Conservation (phyloP, 2,113 vertebrate species). For the Cyanistes caeruleus region DNA sequence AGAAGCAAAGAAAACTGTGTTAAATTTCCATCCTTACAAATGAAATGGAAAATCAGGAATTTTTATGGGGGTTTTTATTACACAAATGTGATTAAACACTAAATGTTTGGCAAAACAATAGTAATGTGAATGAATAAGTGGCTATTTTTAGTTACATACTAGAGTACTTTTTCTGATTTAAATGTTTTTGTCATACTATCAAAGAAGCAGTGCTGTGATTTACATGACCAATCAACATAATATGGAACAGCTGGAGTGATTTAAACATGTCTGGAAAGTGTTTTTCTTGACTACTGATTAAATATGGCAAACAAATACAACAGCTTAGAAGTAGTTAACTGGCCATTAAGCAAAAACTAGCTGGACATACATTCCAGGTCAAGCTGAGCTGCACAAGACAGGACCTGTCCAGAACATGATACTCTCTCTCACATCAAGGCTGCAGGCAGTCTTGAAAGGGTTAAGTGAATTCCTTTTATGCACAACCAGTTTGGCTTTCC, state of each 20-base stretch:
- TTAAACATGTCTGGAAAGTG: neutral
- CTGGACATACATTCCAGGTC: neutral
- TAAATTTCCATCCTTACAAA: neutral
- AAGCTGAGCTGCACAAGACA: neutral
- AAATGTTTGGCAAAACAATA: neutral
- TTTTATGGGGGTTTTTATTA: neutral
- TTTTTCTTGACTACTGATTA: neutral
- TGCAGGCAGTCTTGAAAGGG: neutral
- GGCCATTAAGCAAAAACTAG: neutral
- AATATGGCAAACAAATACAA: neutral
- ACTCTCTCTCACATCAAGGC: neutral
- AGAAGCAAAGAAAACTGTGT: neutral
- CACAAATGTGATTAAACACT: neutral
- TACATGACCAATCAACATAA: neutral
- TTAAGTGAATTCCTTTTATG: neutral
- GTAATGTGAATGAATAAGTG: neutral
- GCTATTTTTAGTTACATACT: neutral
- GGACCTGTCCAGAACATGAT: neutral
- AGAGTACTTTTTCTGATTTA: neutral
- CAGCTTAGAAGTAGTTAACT: neutral
- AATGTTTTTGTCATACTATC: neutral
- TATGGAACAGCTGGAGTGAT: neutral
- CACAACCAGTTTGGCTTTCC: neutral
- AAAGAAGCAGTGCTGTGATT: neutral
- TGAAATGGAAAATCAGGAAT: neutral